Percentiles rank a stretch among this genome's conserved stretches.
Evolutionary conservation across 2,113 vertebrate genomes (phyloP).

Genomic region (Terrapene triunguis): DNA sequence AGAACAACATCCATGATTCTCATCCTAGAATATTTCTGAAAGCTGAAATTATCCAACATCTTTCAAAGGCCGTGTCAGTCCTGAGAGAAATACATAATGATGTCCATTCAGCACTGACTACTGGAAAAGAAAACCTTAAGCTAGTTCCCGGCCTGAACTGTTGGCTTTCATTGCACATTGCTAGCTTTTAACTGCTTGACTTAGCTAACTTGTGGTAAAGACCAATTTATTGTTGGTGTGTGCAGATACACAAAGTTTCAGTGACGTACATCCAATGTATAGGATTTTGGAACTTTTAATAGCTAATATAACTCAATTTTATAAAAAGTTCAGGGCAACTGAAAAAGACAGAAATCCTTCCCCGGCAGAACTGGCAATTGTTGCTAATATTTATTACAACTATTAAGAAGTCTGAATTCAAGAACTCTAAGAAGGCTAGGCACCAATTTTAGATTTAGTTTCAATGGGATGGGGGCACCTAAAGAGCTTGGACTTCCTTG

Average conservation of each 20-base stretch:
- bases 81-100: not conserved
- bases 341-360: not conserved
- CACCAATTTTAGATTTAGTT: not conserved
- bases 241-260: not conserved
- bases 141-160: not conserved
- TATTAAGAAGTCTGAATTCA: not conserved
- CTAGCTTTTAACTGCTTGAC: not conserved
- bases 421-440: not conserved
- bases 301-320: not conserved
- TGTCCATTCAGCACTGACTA: not conserved
- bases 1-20: not conserved
- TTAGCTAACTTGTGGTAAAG: not conserved
- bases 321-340: not conserved
- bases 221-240: not conserved
- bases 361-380: not conserved
- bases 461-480: not conserved
- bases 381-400: not conserved
- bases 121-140: not conserved
- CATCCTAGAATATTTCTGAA: not conserved
- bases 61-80: not conserved
- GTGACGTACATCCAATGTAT: rapidly evolving
- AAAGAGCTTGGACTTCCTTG: not conserved
- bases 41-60: not conserved
- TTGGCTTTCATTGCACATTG: not conserved
- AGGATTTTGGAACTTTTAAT: not conserved